Conservation (phyloP, 2,797 vertebrate genomes). For the Crypturellus tataupa region DNA sequence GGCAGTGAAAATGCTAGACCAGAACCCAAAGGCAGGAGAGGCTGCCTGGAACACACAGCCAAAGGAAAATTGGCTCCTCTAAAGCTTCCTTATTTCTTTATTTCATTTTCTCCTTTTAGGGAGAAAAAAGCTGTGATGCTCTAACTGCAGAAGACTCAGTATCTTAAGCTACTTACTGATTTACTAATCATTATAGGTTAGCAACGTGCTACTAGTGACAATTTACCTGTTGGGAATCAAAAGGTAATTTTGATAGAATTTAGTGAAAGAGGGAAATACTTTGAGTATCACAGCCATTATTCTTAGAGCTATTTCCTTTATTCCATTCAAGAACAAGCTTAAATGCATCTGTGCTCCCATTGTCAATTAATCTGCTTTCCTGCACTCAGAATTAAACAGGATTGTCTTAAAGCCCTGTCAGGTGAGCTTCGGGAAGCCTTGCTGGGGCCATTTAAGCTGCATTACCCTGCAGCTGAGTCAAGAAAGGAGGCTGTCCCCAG, state of each 20-base stretch:
- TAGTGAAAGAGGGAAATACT: background rate
- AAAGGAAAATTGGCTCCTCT: background rate
- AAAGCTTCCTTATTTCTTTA: background rate
- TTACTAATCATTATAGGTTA: background rate
- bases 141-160: background rate
- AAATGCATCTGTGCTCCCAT: background rate
- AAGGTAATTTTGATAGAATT: background rate
- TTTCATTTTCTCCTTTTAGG: background rate
- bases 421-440: background rate
- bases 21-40: background rate
- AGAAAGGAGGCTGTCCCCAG: background rate
- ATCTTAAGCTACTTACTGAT: background rate
- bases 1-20: background rate
- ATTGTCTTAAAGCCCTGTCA: background rate
- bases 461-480: background rate
- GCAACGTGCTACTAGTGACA: background rate
- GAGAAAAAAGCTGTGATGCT: background rate
- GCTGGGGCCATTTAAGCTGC: rapidly evolving
- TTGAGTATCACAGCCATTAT: background rate
- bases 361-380: background rate
- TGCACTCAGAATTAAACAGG: background rate
- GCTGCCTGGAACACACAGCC: background rate
- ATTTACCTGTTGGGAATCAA: background rate
- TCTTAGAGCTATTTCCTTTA: background rate
- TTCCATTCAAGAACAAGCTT: background rate